Conservation (phyloP, 2,797 vertebrate genomes). For the Squalus acanthias region DNA sequence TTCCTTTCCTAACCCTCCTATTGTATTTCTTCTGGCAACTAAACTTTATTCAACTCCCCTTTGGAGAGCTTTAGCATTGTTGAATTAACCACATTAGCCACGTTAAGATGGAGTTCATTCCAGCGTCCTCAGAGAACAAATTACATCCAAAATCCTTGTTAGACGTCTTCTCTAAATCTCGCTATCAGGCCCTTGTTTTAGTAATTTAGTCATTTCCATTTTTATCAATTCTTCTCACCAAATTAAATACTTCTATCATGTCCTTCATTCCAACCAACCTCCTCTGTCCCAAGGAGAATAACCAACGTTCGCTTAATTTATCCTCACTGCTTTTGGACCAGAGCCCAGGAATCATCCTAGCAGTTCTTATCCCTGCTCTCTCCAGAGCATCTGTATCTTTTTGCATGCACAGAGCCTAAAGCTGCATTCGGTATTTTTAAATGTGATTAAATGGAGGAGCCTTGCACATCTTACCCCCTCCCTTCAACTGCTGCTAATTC, state of each 20-base stretch:
- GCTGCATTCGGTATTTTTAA: background rate
- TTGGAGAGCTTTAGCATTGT: background rate
- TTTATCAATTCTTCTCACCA: background rate
- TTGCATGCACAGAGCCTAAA: background rate
- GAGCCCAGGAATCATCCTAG: slow-evolving; percentile 5
- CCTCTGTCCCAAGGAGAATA: background rate
- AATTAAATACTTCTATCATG: background rate
- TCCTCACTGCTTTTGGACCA: background rate
- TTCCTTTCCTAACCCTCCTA: background rate
- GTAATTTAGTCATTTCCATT: background rate
- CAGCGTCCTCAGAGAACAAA: background rate
- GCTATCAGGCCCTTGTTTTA: background rate
- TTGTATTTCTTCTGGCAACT: background rate
- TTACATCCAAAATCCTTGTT: background rate
- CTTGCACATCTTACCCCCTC: background rate
- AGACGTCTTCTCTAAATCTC: background rate
- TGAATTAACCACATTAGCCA: background rate
- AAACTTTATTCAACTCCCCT: background rate
- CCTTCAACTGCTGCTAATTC: background rate
- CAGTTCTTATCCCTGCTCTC: background rate
- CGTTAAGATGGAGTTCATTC: background rate
- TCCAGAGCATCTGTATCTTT: background rate
- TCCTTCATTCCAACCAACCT: background rate
- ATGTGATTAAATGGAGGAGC: background rate
- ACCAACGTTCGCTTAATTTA: background rate